Conservation (phyloP, 2,113 vertebrate species). For the Spilogale gracilis region DNA sequence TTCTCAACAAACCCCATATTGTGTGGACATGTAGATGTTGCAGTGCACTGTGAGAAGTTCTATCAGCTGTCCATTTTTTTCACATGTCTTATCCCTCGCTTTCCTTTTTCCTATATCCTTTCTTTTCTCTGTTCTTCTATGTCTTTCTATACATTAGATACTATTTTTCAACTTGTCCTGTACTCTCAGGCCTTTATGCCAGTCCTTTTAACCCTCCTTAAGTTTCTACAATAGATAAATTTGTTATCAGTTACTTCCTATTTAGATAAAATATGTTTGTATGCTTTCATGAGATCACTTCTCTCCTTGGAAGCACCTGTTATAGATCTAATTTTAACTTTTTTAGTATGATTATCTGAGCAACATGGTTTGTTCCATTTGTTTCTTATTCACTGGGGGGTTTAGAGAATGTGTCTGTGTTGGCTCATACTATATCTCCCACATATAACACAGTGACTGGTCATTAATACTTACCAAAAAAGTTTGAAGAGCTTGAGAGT, state of each 20-base stretch:
- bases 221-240: background rate
- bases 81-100: background rate
- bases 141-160: background rate
- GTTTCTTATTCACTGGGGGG: background rate
- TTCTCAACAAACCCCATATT: background rate
- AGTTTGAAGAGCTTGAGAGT: background rate
- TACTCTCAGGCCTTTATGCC: background rate
- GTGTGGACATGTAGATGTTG: background rate
- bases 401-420: background rate
- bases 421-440: background rate
- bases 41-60: background rate
- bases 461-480: background rate
- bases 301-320: background rate
- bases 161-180: background rate
- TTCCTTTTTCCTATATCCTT: background rate
- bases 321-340: background rate
- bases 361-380: background rate
- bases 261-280: background rate
- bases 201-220: background rate
- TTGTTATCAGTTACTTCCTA: background rate
- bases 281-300: background rate
- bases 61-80: background rate
- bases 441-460: background rate
- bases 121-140: background rate
- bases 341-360: background rate